Conservation (phyloP, 2,797 vertebrate genomes). For the Linurgus olivaceus region DNA sequence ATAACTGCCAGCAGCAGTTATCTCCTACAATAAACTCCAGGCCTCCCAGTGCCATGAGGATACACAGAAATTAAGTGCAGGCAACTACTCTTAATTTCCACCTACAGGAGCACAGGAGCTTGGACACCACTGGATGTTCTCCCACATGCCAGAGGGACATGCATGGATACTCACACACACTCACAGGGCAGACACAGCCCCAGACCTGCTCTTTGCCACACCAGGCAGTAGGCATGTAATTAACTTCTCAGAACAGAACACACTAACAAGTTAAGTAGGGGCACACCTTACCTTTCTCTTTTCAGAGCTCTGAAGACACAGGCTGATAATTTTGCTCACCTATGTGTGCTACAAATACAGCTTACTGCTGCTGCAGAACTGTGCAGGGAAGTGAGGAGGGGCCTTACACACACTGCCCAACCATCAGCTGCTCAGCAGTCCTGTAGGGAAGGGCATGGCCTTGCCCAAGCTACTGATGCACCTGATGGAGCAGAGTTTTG, state of each 20-base stretch:
- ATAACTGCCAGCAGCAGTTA: not conserved
- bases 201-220: not conserved
- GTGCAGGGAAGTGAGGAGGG: not conserved
- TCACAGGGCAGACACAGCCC: not conserved
- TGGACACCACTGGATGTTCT: not conserved
- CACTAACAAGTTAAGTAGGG: not conserved
- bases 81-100: not conserved
- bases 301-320: not conserved
- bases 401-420: rapidly evolving
- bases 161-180: rapidly evolving
- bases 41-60: not conserved
- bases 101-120: not conserved
- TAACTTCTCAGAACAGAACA: not conserved
- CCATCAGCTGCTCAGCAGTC: not conserved
- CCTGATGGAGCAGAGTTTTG: not conserved
- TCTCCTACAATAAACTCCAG: not conserved
- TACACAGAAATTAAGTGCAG: not conserved
- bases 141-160: not conserved
- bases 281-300: not conserved
- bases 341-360: not conserved
- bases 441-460: not conserved
- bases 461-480: not conserved
- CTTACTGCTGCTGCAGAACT: not conserved
- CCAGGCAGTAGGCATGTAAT: not conserved
- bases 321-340: not conserved